Conservation (phyloP, 2,888 invertebrate species). For the Yponomeuta malinellus region DNA sequence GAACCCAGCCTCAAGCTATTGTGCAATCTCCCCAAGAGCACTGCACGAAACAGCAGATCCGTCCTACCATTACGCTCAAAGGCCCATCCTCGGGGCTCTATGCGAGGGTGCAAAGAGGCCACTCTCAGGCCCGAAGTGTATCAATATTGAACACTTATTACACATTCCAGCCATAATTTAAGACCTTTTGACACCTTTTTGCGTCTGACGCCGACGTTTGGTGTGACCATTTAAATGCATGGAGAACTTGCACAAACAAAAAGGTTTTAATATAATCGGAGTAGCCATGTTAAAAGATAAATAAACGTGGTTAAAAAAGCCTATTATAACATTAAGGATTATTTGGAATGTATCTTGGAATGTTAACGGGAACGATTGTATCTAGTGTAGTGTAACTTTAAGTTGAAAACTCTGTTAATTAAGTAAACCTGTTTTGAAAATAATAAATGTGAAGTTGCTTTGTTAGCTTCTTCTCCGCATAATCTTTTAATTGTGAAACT, state of each 20-base stretch:
- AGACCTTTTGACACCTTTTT: background rate
- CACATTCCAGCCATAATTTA: background rate
- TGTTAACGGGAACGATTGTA: too few species aligned
- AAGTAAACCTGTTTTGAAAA: background rate
- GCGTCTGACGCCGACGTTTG: background rate
- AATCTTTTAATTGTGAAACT: too few species aligned
- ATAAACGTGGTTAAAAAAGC: too few species aligned
- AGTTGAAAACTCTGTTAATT: background rate
- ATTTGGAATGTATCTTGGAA: too few species aligned
- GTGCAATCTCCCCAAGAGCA: background rate
- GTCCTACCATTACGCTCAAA: background rate
- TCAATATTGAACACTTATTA: background rate
- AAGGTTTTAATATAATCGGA: too few species aligned
- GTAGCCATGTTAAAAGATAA: too few species aligned
- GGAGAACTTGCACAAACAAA: background rate
- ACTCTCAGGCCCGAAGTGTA: background rate
- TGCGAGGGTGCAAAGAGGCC: background rate
- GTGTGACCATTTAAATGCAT: background rate
- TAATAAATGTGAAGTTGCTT: too few species aligned
- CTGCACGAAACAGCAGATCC: background rate
- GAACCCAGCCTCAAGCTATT: too few species aligned
- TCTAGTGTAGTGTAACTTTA: background rate
- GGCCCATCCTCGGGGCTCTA: background rate
- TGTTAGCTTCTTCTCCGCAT: background rate
- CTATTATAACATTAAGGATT: too few species aligned